phyloP scores from a whole-genome alignment of 2,113 vertebrate species.

The Lampris incognitus region DNA sequence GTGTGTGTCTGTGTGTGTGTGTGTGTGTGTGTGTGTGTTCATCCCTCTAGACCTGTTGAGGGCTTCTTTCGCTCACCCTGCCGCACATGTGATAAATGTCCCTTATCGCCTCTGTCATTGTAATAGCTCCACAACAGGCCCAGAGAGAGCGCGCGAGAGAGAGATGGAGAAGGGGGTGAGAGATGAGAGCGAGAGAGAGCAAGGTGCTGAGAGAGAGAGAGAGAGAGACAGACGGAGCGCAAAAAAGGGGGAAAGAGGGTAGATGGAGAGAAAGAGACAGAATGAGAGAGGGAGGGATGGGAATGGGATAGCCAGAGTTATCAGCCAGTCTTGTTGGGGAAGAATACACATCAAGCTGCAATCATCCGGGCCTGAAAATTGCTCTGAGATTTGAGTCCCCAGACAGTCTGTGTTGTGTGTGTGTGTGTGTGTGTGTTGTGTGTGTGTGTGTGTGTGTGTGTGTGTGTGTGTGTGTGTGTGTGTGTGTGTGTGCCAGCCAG shows the following conservation, averaged over 20 bases:
- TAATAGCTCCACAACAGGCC: constrained; percentile 86
- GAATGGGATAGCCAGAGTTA: constrained; percentile 83
- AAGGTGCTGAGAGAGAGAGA: constrained; percentile 41
- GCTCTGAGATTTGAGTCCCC: constrained; percentile 90
- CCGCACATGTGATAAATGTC: constrained; percentile 85
- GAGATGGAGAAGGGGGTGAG: constrained; percentile 31
- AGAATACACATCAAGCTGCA: constrained; percentile 88
- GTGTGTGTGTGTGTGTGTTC: constrained; percentile 22
- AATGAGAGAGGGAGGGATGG: constrained; percentile 35
- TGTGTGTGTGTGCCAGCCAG: constrained; percentile 10
- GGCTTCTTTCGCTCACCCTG: constrained; percentile 82
- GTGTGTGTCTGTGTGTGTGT: constrained; percentile 13
- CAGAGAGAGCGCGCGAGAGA: constrained; percentile 68
- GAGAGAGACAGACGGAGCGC: not conserved
- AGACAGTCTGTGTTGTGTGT: constrained; percentile 70
- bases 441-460: constrained; percentile 44
- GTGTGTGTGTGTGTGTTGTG: constrained; percentile 58
- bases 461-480: constrained; percentile 36
- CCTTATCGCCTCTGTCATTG: constrained; percentile 87
- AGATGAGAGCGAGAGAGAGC: constrained; percentile 2
- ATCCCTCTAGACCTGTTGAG: constrained; percentile 83
- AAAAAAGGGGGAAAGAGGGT: not conserved
- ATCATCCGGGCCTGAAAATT: constrained; percentile 86
- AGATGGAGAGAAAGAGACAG: constrained; percentile 1
- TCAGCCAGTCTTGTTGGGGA: constrained; percentile 81